Base-by-base conservation (phyloP, 1,140 invertebrate genomes). In the Lordiphosa stackelbergi region DNA sequence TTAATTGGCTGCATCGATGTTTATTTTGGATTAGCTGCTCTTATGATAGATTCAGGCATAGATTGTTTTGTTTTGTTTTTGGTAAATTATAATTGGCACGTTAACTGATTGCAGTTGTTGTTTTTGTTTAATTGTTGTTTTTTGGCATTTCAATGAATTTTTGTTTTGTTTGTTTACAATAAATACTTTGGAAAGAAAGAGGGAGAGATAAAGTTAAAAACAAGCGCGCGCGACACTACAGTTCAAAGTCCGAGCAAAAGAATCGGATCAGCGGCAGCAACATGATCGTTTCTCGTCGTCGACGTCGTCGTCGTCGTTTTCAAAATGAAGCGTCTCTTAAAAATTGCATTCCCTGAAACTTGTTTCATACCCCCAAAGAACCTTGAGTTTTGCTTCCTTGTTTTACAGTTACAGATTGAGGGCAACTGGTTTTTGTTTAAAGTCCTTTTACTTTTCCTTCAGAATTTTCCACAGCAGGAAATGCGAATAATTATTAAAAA, bases 101-200 rank as follows among this genome's bases (percentile, higher is more conserved):
- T 63, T 47, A 37, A 42, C 38, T 51, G 19, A 51, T 38, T 34
- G 43, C 53, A 48, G 37, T 24, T 48, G 47, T 66, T 40, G n/a
- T 51, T 40, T 34, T 58, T 11, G 43, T 61, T 52, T 13, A 8
- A 43, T 62, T 69, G 28, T 16, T 58, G 13, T 41, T 52, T 46
- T 73, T 73, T 69, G 48, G 60, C 43, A 73, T 55, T 68, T 64
- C 22, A 59, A 45, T 69, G 35, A 28, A 31, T 60, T 53, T 13
- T 49, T 61, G 31, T n/a, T 41, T 64, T 36, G 22, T 53, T 48
- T 38, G 28, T 53, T 72, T 54, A 73, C 62, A 73, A 73, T 73
- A 69, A 73, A 73, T 59, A 72, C 51, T 63, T 71, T 28, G 43
- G 42, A 58, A 52, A 11, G 16, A 34, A 34, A 43, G 28, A 46